A percentile compares a stretch with the other conserved stretches of the same genome.
Evolutionary conservation across 2,113 vertebrate genomes (phyloP).

Genomic region (Melanostigma gelatinosum): DNA sequence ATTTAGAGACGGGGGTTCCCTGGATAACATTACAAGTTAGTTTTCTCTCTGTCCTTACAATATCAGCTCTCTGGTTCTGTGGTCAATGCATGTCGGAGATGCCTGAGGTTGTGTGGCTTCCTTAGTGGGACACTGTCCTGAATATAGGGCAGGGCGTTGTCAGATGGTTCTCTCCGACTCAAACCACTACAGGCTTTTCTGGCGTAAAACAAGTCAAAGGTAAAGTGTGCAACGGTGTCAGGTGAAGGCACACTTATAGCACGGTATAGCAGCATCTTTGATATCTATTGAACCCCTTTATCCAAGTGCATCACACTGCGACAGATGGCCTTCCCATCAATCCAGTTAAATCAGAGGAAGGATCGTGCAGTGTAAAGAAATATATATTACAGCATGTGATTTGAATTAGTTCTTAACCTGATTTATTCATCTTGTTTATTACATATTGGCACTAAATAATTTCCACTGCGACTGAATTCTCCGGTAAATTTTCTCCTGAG

Average conservation of each 20-base stretch:
- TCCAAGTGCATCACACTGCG: background rate
- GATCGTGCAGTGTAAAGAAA: background rate
- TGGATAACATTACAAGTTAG: conserved; percentile 34
- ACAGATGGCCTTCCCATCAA: background rate
- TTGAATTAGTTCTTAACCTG: background rate
- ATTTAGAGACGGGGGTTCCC: conserved; percentile 44
- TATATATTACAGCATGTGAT: conserved; percentile 1
- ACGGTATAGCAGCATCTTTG: background rate
- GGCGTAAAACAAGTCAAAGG: conserved; percentile 23
- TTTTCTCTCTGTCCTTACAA: conserved; percentile 59
- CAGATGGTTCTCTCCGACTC: conserved; percentile 38
- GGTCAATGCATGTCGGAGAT: conserved; percentile 70
- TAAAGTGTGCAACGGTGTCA: conserved; percentile 26
- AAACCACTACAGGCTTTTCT: conserved; percentile 17
- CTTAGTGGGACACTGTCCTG: conserved; percentile 60
- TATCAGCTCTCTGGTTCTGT: conserved; percentile 66
- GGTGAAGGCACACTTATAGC: background rate
- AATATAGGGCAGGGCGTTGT: conserved; percentile 76
- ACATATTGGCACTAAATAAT: conserved; percentile 23
- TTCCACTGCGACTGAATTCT: conserved; percentile 38
- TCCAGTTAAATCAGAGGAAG: background rate
- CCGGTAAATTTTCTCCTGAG: conserved; percentile 45
- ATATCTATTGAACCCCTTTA: background rate
- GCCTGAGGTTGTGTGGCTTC: conserved; percentile 79
- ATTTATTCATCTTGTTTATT: conserved; percentile 18